Evolutionary conservation across 2,888 invertebrate genomes (phyloP), one percentile per base, ranked within the genome.

Genomic region (Blomia tropicalis): DNA sequence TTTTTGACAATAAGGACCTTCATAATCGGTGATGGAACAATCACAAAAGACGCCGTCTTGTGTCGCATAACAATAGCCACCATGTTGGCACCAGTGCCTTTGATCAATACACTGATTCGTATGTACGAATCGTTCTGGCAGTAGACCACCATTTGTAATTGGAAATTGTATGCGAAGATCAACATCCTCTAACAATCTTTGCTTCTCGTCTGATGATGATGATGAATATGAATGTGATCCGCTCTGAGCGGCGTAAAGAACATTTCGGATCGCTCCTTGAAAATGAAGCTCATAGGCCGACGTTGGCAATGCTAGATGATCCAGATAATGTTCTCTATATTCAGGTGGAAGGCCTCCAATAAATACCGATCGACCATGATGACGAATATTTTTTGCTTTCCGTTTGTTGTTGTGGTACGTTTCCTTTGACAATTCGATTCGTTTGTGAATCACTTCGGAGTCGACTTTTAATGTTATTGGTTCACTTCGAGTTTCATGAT

Each of bases 1-100:
- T 77, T 85, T 79, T 66, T 89, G 89, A 76, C 95, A 95, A 14
- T 87, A 89, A 0, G 87, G 85, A 30, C 93, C 95, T 0, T 84
- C 85, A 71, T 83, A 92, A 66, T 84, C 80, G 0, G 92, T 93
- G 36, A 81, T 81, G 7, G 87, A 83, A 73, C 95, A 95, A 74
- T 95, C 93, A 72, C 95, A 95, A 60, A 89, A 81, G 69, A 86
- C 56, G 23, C 56, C 56, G 23, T n/a, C 14, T 2, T 17, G 14
- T 2, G 56, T 56, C 23, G 56, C 11, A 4, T 82, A 78, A 75
- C 95, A 95, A 27, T 79, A 76, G 0, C 90, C 91, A 2, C 85
- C 84, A 72, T 93, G 56, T 56, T 56, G 14, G 7, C 56, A 56
- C 17, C 56, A 30, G 29, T 32, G n/a, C n/a, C 23, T 23, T 47